Conservation (phyloP, 2,888 invertebrate genomes). For the Agrypnus murinus region DNA sequence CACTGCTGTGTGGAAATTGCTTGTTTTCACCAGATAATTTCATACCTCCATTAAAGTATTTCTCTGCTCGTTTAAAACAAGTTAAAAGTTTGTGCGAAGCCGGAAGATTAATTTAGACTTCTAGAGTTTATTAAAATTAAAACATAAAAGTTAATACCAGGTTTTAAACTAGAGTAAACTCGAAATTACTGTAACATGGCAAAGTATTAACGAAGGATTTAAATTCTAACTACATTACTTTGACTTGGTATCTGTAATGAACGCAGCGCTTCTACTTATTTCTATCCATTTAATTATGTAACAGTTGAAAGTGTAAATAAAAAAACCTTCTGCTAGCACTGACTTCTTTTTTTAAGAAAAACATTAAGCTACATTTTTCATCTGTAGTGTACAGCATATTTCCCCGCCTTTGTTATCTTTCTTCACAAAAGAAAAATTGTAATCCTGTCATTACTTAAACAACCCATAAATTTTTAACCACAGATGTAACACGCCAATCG, state of each 20-base stretch:
- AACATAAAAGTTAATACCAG: no score
- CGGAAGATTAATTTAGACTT: no score
- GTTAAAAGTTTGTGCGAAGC: no score
- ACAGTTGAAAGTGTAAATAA: background rate
- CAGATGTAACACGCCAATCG: slow-evolving; percentile 10
- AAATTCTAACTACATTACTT: slow-evolving; percentile 7
- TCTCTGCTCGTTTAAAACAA: no score
- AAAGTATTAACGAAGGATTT: slow-evolving; percentile 12
- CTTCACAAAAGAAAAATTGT: background rate
- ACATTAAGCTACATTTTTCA: no score
- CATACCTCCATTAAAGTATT: no score
- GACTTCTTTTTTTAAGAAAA: background rate
- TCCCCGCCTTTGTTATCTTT: no score
- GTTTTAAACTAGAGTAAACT: slow-evolving; percentile 12
- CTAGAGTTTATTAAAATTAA: no score
- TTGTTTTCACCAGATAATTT: no score
- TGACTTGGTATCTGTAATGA: slow-evolving; percentile 22
- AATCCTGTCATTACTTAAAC: background rate
- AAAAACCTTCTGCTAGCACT: background rate
- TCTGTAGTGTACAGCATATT: no score
- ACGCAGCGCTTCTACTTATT: background rate
- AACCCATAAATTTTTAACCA: slow-evolving; percentile 11
- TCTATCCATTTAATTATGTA: background rate
- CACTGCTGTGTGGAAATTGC: no score
- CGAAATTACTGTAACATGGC: slow-evolving; percentile 18